These are phyloP conservation scores for Potamarius usumacintae DNA, from an alignment of 2,113 vertebrate species.

Conservation along the genomic window DNA sequence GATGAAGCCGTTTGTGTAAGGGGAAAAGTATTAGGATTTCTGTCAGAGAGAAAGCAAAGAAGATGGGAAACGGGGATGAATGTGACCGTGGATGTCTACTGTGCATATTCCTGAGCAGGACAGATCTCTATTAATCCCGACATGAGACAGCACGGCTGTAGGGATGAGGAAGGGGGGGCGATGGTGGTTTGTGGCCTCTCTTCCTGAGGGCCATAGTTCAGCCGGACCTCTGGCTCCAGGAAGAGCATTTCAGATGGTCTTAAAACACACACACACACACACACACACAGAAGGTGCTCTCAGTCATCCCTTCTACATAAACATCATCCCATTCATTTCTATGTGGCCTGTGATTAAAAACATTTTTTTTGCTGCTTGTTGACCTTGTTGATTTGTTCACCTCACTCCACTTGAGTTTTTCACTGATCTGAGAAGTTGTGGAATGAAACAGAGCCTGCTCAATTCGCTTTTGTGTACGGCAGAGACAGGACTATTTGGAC, in stretches of 20 bases:
- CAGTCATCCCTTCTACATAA: neutral
- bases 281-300: neutral
- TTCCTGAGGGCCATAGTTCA: constrained; percentile 62
- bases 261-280: neutral
- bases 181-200: constrained; percentile 71
- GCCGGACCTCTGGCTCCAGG: constrained; percentile 72
- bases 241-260: constrained; percentile 68
- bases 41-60: constrained; percentile 21
- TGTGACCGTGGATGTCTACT: constrained; percentile 4
- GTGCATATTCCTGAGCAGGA: neutral
- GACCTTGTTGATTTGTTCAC: constrained; percentile 43
- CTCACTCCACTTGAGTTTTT: neutral
- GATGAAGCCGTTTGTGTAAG: constrained; percentile 17
- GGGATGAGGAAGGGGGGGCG: constrained; percentile 42
- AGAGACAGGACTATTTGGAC: constrained; percentile 26
- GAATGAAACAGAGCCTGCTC: constrained; percentile 61
- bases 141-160: constrained; percentile 75
- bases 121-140: constrained; percentile 73
- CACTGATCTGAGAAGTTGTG: constrained; percentile 37
- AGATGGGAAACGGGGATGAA: constrained; percentile 8
- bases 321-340: neutral
- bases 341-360: neutral
- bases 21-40: neutral
- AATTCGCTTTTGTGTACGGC: constrained; percentile 41
- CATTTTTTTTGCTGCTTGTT: constrained; percentile 21